A percentile compares a stretch with the other conserved stretches of the same genome.
Conservation (phyloP, 2,888 invertebrate genomes). For the Aleiodes alternator region DNA sequence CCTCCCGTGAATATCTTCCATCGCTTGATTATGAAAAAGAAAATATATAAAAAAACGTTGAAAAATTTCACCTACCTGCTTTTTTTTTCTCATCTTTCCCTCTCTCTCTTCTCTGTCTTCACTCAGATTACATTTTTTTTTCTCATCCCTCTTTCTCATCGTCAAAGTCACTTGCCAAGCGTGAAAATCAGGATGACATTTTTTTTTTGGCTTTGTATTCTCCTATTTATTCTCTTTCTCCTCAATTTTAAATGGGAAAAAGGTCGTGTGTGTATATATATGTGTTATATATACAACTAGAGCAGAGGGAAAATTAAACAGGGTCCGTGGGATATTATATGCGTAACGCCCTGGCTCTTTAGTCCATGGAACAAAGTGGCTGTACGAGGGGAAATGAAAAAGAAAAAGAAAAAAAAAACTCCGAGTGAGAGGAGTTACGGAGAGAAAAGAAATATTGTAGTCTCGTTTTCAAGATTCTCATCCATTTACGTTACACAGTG, state of each 20-base stretch:
- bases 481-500: neutral
- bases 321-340: constrained; percentile 6
- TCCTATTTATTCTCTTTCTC: constrained; percentile 1
- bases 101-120: neutral
- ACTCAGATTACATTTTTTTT: constrained; percentile 16
- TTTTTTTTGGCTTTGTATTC: constrained; percentile 26
- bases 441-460: neutral
- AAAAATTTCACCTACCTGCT: neutral
- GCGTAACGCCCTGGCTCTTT: constrained; percentile 13
- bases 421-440: neutral
- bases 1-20: neutral
- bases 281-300: neutral
- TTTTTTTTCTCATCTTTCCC: neutral
- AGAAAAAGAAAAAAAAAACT: neutral
- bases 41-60: neutral
- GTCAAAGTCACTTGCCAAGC: constrained; percentile 32
- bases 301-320: constrained; percentile 11
- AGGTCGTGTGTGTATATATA: neutral
- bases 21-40: constrained; percentile 5
- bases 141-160: neutral
- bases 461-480: constrained; percentile 9
- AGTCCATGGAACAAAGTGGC: constrained; percentile 4
- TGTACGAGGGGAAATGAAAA: neutral
- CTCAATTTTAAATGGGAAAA: neutral
- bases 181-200: constrained; percentile 42